These are phyloP conservation scores for Eulithis prunata DNA, from an alignment of 2,888 invertebrate genomes.

Conservation along the genomic window DNA sequence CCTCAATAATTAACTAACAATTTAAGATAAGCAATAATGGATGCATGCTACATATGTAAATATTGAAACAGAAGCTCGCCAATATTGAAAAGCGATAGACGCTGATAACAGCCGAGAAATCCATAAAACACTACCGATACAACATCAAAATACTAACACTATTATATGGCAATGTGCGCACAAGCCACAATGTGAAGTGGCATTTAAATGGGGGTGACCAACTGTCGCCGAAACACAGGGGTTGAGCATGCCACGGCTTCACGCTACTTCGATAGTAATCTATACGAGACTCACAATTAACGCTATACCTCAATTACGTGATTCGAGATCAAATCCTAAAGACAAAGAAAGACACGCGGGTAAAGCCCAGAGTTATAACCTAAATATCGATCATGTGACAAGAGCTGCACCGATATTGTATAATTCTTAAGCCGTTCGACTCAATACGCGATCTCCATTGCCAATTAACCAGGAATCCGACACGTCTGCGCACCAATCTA, in stretches of 20 bases:
- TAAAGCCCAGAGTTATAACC: not conserved
- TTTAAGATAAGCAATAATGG: no score
- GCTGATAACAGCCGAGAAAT: slow-evolving; percentile 26
- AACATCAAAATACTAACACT: slow-evolving; percentile 69
- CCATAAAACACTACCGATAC: slow-evolving; percentile 53
- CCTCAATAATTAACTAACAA: not conserved
- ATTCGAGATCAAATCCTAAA: slow-evolving; percentile 49
- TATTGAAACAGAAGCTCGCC: slow-evolving; percentile 8
- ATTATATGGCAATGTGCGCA: slow-evolving; percentile 74
- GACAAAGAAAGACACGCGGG: slow-evolving; percentile 33
- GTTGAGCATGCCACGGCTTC: slow-evolving; percentile 76
- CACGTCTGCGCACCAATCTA: slow-evolving; percentile 84
- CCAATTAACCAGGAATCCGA: slow-evolving; percentile 83
- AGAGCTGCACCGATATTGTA: slow-evolving; percentile 24
- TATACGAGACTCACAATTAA: slow-evolving; percentile 77
- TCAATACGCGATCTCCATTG: slow-evolving; percentile 75
- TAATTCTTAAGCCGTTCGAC: slow-evolving; percentile 49
- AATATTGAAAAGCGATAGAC: slow-evolving; percentile 14
- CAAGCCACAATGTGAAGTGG: slow-evolving; percentile 83
- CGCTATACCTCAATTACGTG: slow-evolving; percentile 69
- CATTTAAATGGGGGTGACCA: slow-evolving; percentile 83
- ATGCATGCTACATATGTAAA: not conserved
- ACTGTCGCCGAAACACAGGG: slow-evolving; percentile 80
- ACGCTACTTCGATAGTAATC: slow-evolving; percentile 79
- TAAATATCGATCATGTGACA: slow-evolving; percentile 20